Base-by-base conservation (phyloP, 2,797 vertebrate genomes). In the Cygnus olor region DNA sequence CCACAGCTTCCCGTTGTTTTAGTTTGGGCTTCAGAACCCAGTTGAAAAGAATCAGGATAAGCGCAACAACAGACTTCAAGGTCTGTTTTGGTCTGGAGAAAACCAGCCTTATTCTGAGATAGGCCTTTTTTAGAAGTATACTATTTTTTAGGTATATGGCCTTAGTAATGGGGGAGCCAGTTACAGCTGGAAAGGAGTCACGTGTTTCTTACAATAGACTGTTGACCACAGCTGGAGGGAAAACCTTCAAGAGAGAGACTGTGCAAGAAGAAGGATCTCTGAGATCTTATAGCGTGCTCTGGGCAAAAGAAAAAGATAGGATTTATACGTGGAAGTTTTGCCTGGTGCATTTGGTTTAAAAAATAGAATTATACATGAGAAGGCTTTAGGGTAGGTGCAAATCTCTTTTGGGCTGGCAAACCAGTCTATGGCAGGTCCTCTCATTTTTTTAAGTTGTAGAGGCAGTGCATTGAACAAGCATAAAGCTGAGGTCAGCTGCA, bases 381-480 rank as follows among this genome's bases (percentile, higher is more conserved):
- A 74, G 22, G 4, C 11, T 61, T 86, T 76, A 81, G 15, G 6
- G 53, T 47, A 40, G 54, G 4, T 57, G 14, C 16, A 77, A 73
- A 69, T 28, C 14, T 72, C 20, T 85, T 18, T 54, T 42, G 14
- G 40, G 34, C 8, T 19, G 34, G 34, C 25, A 54, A 74, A 69
- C 6, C 53, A 6, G 14, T 71, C 27, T 38, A 1, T 1, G 2
- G 4, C 15, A 45, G 10, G 1, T 70, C 3, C 0, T 20, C 17
- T 84, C 4, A 27, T 69, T 65, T 13, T 84, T 60, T 69, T 45
- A 40, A 30, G 10, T 28, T 68, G 16, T 42, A 22, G 38, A 27
- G n/a, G 45, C 1, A 1, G 9, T 53, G 17, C 19, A 24, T 19
- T 0, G 0, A 9, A 30, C 25, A 81, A 84, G 25, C 27, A 25